Evolutionary conservation across 1,140 invertebrate genomes (phyloP).

Genomic region (Neodiprion virginianus): DNA sequence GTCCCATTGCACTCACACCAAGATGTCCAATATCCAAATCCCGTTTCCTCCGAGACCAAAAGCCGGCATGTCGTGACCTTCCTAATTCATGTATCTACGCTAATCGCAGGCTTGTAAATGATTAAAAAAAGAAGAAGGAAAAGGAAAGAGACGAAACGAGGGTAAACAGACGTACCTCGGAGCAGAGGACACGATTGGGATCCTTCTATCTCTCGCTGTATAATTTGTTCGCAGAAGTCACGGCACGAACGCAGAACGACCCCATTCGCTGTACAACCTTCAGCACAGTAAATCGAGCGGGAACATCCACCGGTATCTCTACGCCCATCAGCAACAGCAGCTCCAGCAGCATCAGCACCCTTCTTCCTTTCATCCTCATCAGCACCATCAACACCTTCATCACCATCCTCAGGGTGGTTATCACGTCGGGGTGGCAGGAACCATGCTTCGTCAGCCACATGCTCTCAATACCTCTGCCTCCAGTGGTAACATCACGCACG

Average conservation of each 20-base stretch:
- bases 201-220: no score
- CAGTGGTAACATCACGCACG: constrained; percentile 73
- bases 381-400: constrained; percentile 49
- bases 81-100: no score
- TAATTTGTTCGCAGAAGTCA: constrained; percentile 48
- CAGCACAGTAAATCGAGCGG: constrained; percentile 70
- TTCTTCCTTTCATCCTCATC: constrained; percentile 24
- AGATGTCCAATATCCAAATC: no score
- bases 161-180: no score
- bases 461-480: constrained; percentile 68
- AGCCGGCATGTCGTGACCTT: no score
- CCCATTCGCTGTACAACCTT: constrained; percentile 47
- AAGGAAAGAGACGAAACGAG: no score
- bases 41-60: no score
- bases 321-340: constrained; percentile 59
- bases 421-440: constrained; percentile 53
- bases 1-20: no score
- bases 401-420: constrained; percentile 43
- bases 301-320: constrained; percentile 62
- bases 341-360: constrained; percentile 23
- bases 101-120: no score
- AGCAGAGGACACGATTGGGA: no score
- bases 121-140: no score
- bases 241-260: constrained; percentile 46
- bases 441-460: constrained; percentile 51